Evolutionary conservation across 1,140 invertebrate genomes (phyloP), one percentile per base, ranked within the genome.

Genomic region (Drosophila grimshawi): DNA sequence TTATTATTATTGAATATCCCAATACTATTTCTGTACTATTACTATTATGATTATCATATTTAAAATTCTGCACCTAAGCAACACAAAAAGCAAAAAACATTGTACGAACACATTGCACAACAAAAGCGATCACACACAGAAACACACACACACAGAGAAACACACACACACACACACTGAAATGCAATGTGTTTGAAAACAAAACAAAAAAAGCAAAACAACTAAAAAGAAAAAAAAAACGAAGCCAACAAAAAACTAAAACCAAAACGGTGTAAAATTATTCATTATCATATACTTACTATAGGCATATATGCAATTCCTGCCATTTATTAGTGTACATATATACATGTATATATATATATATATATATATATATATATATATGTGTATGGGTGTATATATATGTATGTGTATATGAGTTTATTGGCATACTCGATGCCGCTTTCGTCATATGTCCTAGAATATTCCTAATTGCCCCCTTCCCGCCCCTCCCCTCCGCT

Each of bases 241-340:
- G 43, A 49, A 78, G 74, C 72, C 46, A 49, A 53, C 43, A 65
- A 51, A 74, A 62, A 64, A 68, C 73, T 59, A 73, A 78, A 67
- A 75, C 46, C 75, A 74, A 66, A 64, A 76, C 53, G 64, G 55
- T 73, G 70, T 73, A 60, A 60, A 61, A 67, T 73, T 73, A 67
- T 73, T 73, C 63, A 67, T 73, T 67, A 67, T 73, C 70, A 73
- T 52, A 52, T 71, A 68, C 56, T 62, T 78, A 70, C 68, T 72
- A 76, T 68, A 70, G 61, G 68, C 77, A 77, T 80, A 70, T 61
- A 70, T 67, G 65, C 71, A 76, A 85, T 81, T 86, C 81, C 81
- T 86, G 81, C 81, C 81, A 86, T 76, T 86, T 79, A 49, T 45
- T 77, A 70, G 60, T 70, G 60, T 70, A 70, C 48, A 65, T 60